Evolutionary conservation across 2,113 vertebrate genomes (phyloP).

Genomic region (Coregonus clupeaformis): DNA sequence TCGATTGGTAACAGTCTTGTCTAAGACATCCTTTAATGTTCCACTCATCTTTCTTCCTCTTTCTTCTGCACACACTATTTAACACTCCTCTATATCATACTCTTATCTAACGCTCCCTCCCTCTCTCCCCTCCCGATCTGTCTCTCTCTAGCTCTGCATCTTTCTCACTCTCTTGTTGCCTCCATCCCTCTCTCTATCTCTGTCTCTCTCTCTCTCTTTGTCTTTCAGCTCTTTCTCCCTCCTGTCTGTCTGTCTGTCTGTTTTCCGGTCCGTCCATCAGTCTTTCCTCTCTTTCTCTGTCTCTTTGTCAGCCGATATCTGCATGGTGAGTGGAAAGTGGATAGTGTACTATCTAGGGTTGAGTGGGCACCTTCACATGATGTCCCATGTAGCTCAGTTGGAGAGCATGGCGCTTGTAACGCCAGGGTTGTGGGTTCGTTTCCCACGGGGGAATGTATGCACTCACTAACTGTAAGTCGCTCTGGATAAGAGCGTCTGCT

Average conservation of each 20-base stretch:
- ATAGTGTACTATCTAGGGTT: neutral
- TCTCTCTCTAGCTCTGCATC: neutral
- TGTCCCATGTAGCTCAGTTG: no score
- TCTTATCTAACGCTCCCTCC: constrained; percentile 53
- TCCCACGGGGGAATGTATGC: no score
- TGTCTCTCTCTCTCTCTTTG: neutral
- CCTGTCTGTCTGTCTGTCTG: neutral
- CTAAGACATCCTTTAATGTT: constrained; percentile 70
- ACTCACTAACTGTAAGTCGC: no score
- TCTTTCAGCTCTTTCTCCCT: neutral
- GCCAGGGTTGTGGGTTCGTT: no score
- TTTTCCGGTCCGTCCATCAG: no score
- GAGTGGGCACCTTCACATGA: constrained; percentile 41
- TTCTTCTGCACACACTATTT: constrained; percentile 64
- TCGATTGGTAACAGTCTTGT: constrained; percentile 64
- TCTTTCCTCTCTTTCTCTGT: neutral
- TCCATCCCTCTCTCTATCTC: neutral
- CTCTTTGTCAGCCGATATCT: constrained; percentile 1
- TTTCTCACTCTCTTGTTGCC: neutral
- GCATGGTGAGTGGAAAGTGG: neutral
- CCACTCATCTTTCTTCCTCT: constrained; percentile 59
- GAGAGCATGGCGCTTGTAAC: no score
- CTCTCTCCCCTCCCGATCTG: neutral
- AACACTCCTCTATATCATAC: constrained; percentile 62
- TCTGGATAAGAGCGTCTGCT: no score